Evolutionary conservation across 1,140 invertebrate species (phyloP).

Genomic region (Drosophila repletoides): DNA sequence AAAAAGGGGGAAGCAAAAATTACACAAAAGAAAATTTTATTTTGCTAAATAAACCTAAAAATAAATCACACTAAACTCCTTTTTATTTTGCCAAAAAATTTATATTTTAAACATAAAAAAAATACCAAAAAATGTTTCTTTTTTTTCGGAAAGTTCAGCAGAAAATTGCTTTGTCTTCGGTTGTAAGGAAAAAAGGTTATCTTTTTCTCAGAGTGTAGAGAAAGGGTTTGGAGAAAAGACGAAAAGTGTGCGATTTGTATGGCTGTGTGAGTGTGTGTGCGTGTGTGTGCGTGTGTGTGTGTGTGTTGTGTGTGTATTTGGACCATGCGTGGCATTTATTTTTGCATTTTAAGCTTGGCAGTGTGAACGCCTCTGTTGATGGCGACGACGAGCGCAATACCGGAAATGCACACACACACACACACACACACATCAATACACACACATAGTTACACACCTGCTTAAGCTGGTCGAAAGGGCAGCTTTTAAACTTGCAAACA

Average conservation of each 20-base stretch:
- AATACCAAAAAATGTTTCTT: too few relatives aligned
- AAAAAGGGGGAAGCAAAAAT: not conserved
- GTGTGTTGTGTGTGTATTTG: slow-evolving; percentile 14
- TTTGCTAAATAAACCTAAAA: too few relatives aligned
- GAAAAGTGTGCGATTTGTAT: slow-evolving; percentile 14
- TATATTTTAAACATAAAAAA: too few relatives aligned
- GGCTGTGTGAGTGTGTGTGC: slow-evolving; percentile 5
- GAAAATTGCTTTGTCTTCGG: too few relatives aligned
- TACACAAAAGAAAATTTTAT: too few relatives aligned
- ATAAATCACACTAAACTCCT: too few relatives aligned
- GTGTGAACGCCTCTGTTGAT: slow-evolving; percentile 49
- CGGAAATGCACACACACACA: slow-evolving; percentile 62
- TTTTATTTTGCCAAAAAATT: too few relatives aligned
- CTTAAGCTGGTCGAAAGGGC: slow-evolving; percentile 46
- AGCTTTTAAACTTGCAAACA: slow-evolving; percentile 68
- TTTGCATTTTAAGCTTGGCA: slow-evolving; percentile 70
- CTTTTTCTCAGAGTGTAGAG: too few relatives aligned
- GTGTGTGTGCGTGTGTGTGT: slow-evolving; percentile 3
- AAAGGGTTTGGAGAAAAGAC: slow-evolving; percentile 7
- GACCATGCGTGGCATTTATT: slow-evolving; percentile 68
- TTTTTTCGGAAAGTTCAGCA: too few relatives aligned
- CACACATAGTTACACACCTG: not conserved
- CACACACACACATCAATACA: slow-evolving; percentile 2
- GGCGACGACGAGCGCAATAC: slow-evolving; percentile 52
- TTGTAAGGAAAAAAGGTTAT: too few relatives aligned